These are phyloP conservation scores for Styela clava DNA, from an alignment of 23 tunicate genomes.

Conservation along the genomic window DNA sequence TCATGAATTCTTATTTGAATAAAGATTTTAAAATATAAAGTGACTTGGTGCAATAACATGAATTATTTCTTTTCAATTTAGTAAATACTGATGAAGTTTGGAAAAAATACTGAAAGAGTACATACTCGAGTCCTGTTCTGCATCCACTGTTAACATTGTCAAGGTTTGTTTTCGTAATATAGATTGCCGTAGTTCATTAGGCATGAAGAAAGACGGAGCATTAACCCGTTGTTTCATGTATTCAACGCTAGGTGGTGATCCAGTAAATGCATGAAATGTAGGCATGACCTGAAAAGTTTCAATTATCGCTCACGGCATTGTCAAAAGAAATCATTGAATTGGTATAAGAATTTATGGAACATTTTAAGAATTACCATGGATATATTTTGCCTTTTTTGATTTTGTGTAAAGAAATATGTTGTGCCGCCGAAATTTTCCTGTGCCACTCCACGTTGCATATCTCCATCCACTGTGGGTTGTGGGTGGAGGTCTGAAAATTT, in stretches of 20 bases:
- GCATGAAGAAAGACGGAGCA: slow-evolving; percentile 89
- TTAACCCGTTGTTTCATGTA: slow-evolving; percentile 68
- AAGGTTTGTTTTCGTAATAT: slow-evolving; percentile 73
- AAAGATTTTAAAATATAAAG: no score
- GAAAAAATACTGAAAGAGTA: no score
- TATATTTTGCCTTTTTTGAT: slow-evolving; percentile 42
- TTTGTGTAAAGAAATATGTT: slow-evolving; percentile 75
- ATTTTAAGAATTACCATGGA: slow-evolving; percentile 90
- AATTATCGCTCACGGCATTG: neutral
- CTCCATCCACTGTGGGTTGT: slow-evolving; percentile 16
- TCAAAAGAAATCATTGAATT: slow-evolving; percentile 5
- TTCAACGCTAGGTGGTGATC: slow-evolving; percentile 78
- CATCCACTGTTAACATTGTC: slow-evolving; percentile 82
- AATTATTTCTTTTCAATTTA: no score
- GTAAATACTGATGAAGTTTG: no score
- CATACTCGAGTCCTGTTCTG: slow-evolving; percentile 83
- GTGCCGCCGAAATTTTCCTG: slow-evolving; percentile 82
- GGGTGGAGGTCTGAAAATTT: neutral
- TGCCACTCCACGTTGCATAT: slow-evolving; percentile 30
- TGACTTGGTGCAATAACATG: no score
- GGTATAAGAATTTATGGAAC: neutral
- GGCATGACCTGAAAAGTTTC: slow-evolving; percentile 45
- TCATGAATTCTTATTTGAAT: no score
- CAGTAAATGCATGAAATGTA: slow-evolving; percentile 59
- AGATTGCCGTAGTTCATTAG: slow-evolving; percentile 61